phyloP scores from a whole-genome alignment of 2,888 invertebrate species.

The Hyppa rectilinea region DNA sequence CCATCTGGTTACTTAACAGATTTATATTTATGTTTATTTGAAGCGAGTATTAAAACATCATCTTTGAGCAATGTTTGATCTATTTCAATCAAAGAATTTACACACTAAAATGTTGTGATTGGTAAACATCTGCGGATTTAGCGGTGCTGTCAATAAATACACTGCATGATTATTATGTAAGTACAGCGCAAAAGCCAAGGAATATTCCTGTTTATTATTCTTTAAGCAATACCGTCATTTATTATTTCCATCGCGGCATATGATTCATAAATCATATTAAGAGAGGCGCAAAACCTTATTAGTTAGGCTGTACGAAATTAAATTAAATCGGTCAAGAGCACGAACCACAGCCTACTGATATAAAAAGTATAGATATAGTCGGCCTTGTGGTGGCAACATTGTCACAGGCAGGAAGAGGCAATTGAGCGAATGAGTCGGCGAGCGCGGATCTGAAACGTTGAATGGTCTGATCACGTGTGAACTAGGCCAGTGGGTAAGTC shows the following conservation, averaged over 20 bases:
- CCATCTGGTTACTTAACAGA: constrained; percentile 60
- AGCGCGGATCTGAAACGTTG: constrained; percentile 80
- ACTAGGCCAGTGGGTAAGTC: constrained; percentile 84
- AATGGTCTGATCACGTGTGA: constrained; percentile 85
- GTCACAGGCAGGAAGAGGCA: constrained; percentile 83
- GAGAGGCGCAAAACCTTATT: not conserved
- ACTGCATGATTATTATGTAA: constrained; percentile 11
- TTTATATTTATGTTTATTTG: constrained; percentile 61
- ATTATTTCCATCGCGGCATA: constrained; percentile 5
- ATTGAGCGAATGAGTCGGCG: constrained; percentile 83
- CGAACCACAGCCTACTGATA: constrained; percentile 38
- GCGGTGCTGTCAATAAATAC: constrained; percentile 35
- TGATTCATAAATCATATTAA: constrained; percentile 22
- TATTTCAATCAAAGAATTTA: constrained; percentile 46
- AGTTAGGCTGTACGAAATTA: constrained; percentile 4
- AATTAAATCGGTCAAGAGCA: constrained; percentile 65
- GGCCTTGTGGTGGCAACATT: constrained; percentile 81
- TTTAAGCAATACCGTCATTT: constrained; percentile 5
- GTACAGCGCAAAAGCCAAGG: constrained; percentile 13
- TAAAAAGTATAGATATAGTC: constrained; percentile 65
- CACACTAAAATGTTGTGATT: constrained; percentile 16
- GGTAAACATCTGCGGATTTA: constrained; percentile 25
- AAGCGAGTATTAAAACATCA: constrained; percentile 53
- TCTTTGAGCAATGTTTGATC: constrained; percentile 47
- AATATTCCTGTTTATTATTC: constrained; percentile 14